Conservation (phyloP, 2,797 vertebrate genomes). For the Enteromius anoplus region DNA sequence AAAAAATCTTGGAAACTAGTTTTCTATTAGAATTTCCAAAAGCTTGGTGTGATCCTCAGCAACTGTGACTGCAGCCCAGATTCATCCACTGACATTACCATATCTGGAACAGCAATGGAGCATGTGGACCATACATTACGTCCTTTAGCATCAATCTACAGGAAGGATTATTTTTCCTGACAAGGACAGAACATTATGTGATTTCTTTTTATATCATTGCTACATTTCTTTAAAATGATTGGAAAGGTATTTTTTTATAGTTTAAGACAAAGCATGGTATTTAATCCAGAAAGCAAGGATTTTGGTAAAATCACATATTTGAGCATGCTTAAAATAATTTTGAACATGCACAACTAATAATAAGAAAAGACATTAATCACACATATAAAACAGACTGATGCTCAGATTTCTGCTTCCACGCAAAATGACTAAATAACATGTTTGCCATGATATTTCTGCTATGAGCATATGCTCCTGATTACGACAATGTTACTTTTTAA, state of each 20-base stretch:
- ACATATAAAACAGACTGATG: neutral
- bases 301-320: neutral
- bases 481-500: neutral
- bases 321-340: neutral
- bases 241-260: neutral
- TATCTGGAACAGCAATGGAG: constrained; percentile 68
- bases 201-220: neutral
- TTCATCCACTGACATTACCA: constrained; percentile 67
- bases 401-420: neutral
- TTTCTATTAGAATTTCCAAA: neutral
- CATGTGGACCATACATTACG: constrained; percentile 54
- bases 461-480: neutral
- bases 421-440: neutral
- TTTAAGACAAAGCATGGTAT: neutral
- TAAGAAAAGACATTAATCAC: neutral
- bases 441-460: neutral
- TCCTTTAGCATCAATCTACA: constrained; percentile 61
- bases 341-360: neutral
- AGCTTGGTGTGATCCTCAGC: neutral
- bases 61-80: constrained; percentile 62
- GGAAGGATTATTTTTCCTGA: constrained; percentile 61
- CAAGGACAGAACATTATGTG: neutral
- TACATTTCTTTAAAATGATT: neutral
- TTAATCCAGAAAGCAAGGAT: neutral
- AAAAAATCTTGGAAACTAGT: neutral